Percentiles rank a stretch among this genome's conserved stretches.
These are phyloP conservation scores for Mesaphorura yosii DNA, from an alignment of 1,140 invertebrate species.

Conservation along the genomic window DNA sequence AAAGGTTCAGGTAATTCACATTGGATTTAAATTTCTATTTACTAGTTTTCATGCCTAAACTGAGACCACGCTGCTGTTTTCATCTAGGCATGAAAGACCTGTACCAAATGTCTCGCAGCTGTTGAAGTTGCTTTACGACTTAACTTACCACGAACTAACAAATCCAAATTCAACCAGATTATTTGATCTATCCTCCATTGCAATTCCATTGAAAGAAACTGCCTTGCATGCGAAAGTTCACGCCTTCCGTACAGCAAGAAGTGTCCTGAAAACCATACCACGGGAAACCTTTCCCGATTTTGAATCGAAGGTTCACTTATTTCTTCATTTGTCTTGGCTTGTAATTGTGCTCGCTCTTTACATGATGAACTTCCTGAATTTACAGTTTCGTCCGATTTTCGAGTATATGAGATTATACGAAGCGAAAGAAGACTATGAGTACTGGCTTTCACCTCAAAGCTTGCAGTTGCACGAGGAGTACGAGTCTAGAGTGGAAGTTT, in stretches of 20 bases:
- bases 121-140: not conserved
- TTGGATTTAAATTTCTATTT: not conserved
- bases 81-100: slow-evolving; percentile 1
- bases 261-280: too few species aligned
- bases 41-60: not conserved
- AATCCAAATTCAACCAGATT: too few species aligned
- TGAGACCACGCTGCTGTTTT: not conserved
- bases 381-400: slow-evolving; percentile 59
- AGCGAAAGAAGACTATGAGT: slow-evolving; percentile 56
- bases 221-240: too few species aligned
- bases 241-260: too few species aligned
- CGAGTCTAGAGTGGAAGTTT: slow-evolving; percentile 64
- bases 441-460: slow-evolving; percentile 68
- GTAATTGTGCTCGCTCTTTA: too few species aligned
- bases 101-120: slow-evolving; percentile 2
- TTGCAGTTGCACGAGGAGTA: slow-evolving; percentile 81
- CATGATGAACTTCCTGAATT: too few species aligned
- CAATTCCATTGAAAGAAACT: too few species aligned
- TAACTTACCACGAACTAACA: too few species aligned
- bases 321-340: too few species aligned
- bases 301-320: too few species aligned
- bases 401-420: slow-evolving; percentile 57
- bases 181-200: too few species aligned
- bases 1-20: slow-evolving; percentile 11
- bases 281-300: too few species aligned